These are phyloP conservation scores for Unio pictorum DNA, from an alignment of 2,888 invertebrate species.

Conservation along the genomic window DNA sequence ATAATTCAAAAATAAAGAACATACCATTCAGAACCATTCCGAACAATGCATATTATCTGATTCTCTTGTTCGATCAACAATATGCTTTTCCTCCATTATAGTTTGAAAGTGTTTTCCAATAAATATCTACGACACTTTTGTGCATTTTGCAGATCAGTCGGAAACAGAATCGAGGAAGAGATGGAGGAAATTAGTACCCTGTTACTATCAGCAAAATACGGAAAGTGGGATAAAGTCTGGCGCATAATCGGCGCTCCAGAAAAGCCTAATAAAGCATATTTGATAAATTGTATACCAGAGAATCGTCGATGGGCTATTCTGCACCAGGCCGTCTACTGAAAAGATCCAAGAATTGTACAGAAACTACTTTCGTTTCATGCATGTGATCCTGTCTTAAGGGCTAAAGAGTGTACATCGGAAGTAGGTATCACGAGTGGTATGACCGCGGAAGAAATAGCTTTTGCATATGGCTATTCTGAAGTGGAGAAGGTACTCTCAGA, in stretches of 20 bases:
- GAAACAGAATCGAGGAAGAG: slow-evolving; percentile 7
- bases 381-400: slow-evolving; percentile 7
- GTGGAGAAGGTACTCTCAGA: not conserved
- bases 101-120: too few species aligned
- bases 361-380: slow-evolving; percentile 5
- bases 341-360: slow-evolving; percentile 3
- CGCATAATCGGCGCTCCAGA: slow-evolving; percentile 9
- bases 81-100: too few species aligned
- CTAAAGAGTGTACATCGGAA: slow-evolving; percentile 5
- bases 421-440: slow-evolving; percentile 4
- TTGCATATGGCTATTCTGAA: slow-evolving; percentile 8
- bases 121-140: too few species aligned
- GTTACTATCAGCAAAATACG: slow-evolving; percentile 9
- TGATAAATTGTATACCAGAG: slow-evolving; percentile 15
- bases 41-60: too few species aligned
- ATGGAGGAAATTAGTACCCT: slow-evolving; percentile 2
- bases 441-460: slow-evolving; percentile 13
- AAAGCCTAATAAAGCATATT: slow-evolving; percentile 5
- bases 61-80: too few species aligned
- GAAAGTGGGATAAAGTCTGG: slow-evolving; percentile 10
- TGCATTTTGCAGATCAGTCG: too few species aligned
- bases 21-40: too few species aligned
- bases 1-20: too few species aligned
- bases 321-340: slow-evolving; percentile 16
- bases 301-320: slow-evolving; percentile 14